Evolutionary conservation across 2,113 vertebrate genomes (phyloP), one percentile per base, ranked within the genome.

Genomic region (Syngnathoides biaculeatus): DNA sequence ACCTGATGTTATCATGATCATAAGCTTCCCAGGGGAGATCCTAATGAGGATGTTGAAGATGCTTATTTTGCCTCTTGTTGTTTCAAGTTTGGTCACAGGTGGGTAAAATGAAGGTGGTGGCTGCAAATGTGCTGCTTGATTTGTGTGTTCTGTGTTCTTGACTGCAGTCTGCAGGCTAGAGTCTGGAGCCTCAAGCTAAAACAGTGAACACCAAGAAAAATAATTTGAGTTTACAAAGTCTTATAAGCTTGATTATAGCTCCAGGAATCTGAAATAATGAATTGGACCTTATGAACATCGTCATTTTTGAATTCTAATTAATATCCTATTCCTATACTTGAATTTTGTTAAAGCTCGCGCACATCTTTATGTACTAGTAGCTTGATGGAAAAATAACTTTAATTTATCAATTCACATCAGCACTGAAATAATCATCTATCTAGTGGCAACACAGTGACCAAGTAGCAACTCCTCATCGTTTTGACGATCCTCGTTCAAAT

Each of bases 41-140:
- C 94, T 99, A 65, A 99, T 99, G 97, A 93, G 97, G 89, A 97
- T 99, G 97, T 88, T 99, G 69, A 99, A 99, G 90, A 99, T 99
- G 97, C 89, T 99, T 72, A 98, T 99, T 78, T 90, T 99, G 65
- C 97, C 97, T 74, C 93, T 99, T 45, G 95, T 99, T 84, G 94
- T 98, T 82, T 99, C 97, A 86, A 99, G 97, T 88, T 92, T 99
- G 90, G 98, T 99, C 90, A 99, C 97, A 94, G 97, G 97, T 90
- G 78, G 74, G 80, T 77, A 75, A 77, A 48, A 48, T 42, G 62
- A 45, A 47, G 55, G 56, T 53, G 11, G 56, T 55, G 71, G 20
- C 43, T 64, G 65, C 65, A 35, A 19, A 64, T 75, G 65, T 72
- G 79, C 66, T 48, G 62, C 77, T 73, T 66, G 67, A 78, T 72